Conservation (phyloP, 37 sponge, comb jelly and placozoan species). For the Cliona cf. orientalis region DNA sequence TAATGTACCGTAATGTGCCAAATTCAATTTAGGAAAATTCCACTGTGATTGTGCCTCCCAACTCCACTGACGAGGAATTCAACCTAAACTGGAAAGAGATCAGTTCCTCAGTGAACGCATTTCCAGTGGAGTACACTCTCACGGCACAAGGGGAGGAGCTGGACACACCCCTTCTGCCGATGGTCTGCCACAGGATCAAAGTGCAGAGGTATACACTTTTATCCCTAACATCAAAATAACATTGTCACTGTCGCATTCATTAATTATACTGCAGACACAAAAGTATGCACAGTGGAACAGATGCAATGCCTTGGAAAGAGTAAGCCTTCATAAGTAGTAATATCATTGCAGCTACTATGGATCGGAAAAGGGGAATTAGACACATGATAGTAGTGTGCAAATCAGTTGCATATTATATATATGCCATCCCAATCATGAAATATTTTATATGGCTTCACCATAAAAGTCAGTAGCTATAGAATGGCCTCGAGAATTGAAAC, state of each 20-base stretch:
- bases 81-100: conserved; percentile 53
- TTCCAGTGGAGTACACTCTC: conserved; percentile 21
- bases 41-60: conserved; percentile 55
- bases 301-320: conserved; percentile 45
- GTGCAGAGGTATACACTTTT: conserved; percentile 54
- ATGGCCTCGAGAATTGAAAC: too few relatives aligned
- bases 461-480: too few relatives aligned
- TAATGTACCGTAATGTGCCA: too few relatives aligned
- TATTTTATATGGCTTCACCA: too few relatives aligned
- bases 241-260: too few relatives aligned
- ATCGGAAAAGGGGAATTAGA: too few relatives aligned
- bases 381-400: too few relatives aligned
- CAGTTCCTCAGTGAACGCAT: conserved; percentile 4
- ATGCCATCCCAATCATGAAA: too few relatives aligned
- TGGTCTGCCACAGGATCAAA: conserved; percentile 67
- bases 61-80: conserved; percentile 25
- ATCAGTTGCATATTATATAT: too few relatives aligned
- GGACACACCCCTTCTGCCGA: conserved; percentile 11
- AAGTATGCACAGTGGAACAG: conserved; percentile 40
- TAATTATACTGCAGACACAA: conserved; percentile 37
- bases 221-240: too few relatives aligned
- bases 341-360: too few relatives aligned
- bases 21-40: conserved; percentile 53
- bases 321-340: too few relatives aligned
- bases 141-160: conserved; percentile 29